phyloP scores from a whole-genome alignment of 2,888 invertebrate species.

The Papilio gigon region DNA sequence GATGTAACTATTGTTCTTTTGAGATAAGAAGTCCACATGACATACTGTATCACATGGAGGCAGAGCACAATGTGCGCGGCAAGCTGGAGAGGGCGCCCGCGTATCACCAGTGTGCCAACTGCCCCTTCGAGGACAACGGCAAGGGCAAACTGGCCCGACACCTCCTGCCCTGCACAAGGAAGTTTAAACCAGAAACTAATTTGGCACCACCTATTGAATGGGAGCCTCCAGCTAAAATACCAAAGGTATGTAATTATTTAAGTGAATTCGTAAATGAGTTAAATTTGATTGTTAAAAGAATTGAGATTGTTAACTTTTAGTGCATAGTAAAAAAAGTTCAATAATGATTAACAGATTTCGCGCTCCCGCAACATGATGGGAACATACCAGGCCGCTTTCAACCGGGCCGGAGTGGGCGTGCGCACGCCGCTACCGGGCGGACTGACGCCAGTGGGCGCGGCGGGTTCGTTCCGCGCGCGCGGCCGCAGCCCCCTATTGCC shows the following conservation, averaged over 20 bases:
- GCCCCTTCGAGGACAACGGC: conserved; percentile 96
- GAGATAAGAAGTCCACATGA: conserved; percentile 93
- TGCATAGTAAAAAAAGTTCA: background rate
- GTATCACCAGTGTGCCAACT: conserved; percentile 95
- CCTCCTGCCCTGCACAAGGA: conserved; percentile 92
- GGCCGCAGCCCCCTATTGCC: conserved; percentile 60
- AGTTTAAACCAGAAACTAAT: conserved; percentile 93
- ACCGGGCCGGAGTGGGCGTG: conserved; percentile 68
- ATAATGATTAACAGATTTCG: conserved; percentile 54
- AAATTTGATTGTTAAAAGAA: too few species aligned
- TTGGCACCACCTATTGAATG: conserved; percentile 93
- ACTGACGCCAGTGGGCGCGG: conserved; percentile 52
- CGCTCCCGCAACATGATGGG: conserved; percentile 65
- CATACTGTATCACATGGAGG: conserved; percentile 95
- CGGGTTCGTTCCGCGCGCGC: conserved; percentile 55
- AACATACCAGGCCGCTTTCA: conserved; percentile 63
- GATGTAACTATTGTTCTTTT: conserved; percentile 92
- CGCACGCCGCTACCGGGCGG: conserved; percentile 63
- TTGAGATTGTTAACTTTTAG: too few species aligned
- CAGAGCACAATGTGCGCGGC: conserved; percentile 92
- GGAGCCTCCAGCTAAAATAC: conserved; percentile 97
- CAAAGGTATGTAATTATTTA: too few species aligned
- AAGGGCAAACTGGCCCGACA: conserved; percentile 95
- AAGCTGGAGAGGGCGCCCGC: conserved; percentile 92
- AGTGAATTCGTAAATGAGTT: too few species aligned